These are phyloP conservation scores for Cataglyphis rosenhaueri DNA, from an alignment of 2,888 invertebrate species.

Conservation along the genomic window DNA sequence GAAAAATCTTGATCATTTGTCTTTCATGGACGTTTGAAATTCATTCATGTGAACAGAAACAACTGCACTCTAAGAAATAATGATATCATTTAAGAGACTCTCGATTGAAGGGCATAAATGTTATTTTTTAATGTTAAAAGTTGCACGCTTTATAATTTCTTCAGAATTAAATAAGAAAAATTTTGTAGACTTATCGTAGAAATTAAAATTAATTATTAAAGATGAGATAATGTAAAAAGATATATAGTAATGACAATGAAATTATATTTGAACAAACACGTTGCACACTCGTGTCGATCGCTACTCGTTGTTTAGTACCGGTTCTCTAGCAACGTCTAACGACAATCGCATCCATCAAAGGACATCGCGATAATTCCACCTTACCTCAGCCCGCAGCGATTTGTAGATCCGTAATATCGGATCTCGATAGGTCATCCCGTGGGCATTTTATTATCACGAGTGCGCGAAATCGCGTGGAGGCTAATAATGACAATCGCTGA, in stretches of 20 bases:
- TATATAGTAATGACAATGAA: background rate
- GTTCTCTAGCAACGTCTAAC: constrained; percentile 83
- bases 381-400: constrained; percentile 72
- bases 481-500: constrained; percentile 2
- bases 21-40: background rate
- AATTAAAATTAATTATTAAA: background rate
- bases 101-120: background rate
- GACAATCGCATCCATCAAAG: constrained; percentile 84
- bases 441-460: constrained; percentile 79
- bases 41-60: background rate
- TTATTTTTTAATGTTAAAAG: background rate
- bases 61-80: background rate
- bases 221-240: background rate
- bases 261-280: constrained; percentile 33
- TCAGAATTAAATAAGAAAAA: background rate
- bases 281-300: constrained; percentile 69
- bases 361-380: constrained; percentile 84
- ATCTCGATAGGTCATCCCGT: constrained; percentile 81
- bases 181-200: background rate
- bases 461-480: constrained; percentile 23
- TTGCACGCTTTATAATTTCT: background rate
- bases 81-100: background rate
- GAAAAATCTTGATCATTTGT: background rate
- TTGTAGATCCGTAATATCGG: constrained; percentile 64
- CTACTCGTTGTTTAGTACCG: constrained; percentile 80